Conservation (phyloP, 1,140 invertebrate species). For the Drosophila tani region DNA sequence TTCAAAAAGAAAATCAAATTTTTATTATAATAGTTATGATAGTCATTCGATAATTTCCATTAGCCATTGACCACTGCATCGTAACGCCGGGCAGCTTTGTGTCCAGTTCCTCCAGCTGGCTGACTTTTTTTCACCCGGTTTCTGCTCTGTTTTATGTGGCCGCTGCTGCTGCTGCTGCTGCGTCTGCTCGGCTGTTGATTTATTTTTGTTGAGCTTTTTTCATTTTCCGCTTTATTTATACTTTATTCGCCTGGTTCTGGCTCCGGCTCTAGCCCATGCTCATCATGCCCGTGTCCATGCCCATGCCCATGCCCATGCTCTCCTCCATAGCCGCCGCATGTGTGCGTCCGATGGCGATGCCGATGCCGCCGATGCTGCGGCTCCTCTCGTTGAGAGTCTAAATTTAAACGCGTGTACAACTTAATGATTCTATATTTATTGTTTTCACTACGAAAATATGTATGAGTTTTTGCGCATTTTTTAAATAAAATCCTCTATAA, state of each 20-base stretch:
- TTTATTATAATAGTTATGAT: too few relatives aligned
- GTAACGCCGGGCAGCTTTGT: constrained; percentile 1
- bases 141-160: constrained; percentile 14
- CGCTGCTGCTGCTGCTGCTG: constrained; percentile 1
- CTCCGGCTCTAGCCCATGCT: constrained; percentile 25
- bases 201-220: constrained; percentile 58
- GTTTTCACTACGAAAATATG: constrained; percentile 85
- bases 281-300: constrained; percentile 5
- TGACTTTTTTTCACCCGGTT: constrained; percentile 14
- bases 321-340: constrained; percentile 6
- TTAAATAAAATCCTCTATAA: constrained; percentile 59
- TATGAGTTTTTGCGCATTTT: constrained; percentile 84
- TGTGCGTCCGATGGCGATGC: constrained; percentile 13
- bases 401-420: constrained; percentile 84
- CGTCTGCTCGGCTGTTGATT: constrained; percentile 12
- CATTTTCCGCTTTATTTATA: constrained; percentile 56
- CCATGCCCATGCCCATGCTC: constrained; percentile 12
- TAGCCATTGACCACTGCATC: neutral
- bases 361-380: constrained; percentile 14
- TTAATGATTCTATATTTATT: constrained; percentile 85
- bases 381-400: constrained; percentile 62
- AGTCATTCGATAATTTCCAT: neutral
- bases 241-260: constrained; percentile 53
- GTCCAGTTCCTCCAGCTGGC: constrained; percentile 30
- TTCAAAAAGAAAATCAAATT: too few relatives aligned